phyloP scores from a whole-genome alignment of 1,140 invertebrate genomes.

The Drosophila sulfurigaster region DNA sequence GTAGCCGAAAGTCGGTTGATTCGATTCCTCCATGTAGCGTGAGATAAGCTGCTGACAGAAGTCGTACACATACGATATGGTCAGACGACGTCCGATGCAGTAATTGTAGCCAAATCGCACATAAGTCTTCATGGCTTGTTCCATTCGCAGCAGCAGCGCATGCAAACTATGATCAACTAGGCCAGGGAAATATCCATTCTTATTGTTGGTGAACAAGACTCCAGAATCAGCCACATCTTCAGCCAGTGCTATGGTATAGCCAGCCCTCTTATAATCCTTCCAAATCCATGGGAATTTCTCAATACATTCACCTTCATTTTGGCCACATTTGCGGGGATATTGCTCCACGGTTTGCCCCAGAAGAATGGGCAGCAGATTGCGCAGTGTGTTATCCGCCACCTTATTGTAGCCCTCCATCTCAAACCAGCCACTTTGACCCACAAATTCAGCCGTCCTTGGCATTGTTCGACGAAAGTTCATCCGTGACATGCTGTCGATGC shows the following conservation, averaged over 20 bases:
- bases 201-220: constrained; percentile 90
- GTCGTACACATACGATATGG: constrained; percentile 86
- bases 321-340: not conserved
- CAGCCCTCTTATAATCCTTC: constrained; percentile 84
- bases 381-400: constrained; percentile 21
- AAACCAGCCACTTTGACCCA: constrained; percentile 42
- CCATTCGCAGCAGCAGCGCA: constrained; percentile 89
- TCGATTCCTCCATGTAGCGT: constrained; percentile 54
- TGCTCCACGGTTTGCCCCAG: not conserved
- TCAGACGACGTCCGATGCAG: constrained; percentile 87
- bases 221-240: constrained; percentile 90
- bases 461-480: constrained; percentile 84
- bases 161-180: constrained; percentile 93
- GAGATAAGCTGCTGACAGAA: constrained; percentile 86
- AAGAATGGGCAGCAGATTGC: constrained; percentile 43
- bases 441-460: constrained; percentile 48
- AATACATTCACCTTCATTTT: not conserved
- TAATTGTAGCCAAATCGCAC: constrained; percentile 18
- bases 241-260: constrained; percentile 91
- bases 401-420: constrained; percentile 71
- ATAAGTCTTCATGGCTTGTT: constrained; percentile 41
- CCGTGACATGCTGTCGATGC: constrained; percentile 55
- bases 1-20: constrained; percentile 88
- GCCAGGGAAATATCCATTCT: constrained; percentile 89
- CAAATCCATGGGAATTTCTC: constrained; percentile 35